A percentile compares a stretch with the other conserved stretches of the same genome.
These are phyloP conservation scores for Andricus grossulariae DNA, from an alignment of 1,140 invertebrate genomes.

Conservation along the genomic window DNA sequence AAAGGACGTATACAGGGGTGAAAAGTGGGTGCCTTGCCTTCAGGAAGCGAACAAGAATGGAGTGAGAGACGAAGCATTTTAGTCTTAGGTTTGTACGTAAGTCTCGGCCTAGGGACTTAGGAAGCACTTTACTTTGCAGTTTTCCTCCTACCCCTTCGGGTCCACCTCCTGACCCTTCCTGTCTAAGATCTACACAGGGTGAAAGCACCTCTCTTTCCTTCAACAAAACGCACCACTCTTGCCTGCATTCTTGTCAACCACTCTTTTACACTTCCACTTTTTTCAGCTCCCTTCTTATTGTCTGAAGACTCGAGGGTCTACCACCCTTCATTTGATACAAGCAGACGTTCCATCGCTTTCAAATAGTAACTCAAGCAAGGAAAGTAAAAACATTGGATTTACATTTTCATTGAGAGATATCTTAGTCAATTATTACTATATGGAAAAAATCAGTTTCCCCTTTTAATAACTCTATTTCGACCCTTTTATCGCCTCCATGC, in stretches of 20 bases:
- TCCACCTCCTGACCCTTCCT: slow-evolving; percentile 22
- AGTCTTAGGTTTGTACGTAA: slow-evolving; percentile 54
- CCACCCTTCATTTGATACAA: background rate
- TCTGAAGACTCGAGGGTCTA: background rate
- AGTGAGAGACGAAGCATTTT: slow-evolving; percentile 53
- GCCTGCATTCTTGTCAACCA: background rate
- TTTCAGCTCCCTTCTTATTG: slow-evolving; percentile 4
- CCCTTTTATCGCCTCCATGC: no score
- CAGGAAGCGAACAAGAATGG: slow-evolving; percentile 21
- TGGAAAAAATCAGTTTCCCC: no score
- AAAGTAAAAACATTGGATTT: background rate
- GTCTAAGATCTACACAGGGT: background rate
- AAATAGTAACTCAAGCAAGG: background rate
- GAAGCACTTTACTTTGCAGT: slow-evolving; percentile 66
- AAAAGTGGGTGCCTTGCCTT: background rate
- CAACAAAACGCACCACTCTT: background rate
- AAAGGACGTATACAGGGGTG: background rate
- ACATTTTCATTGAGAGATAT: background rate
- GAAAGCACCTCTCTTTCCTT: slow-evolving; percentile 9
- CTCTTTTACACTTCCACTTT: background rate
- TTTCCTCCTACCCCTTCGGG: slow-evolving; percentile 53
- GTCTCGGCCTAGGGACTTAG: slow-evolving; percentile 58
- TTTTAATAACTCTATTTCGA: no score
- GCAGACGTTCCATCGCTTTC: background rate
- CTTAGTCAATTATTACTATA: background rate